These are phyloP conservation scores for Melipona bicolor DNA, from an alignment of 2,888 invertebrate species.

Conservation along the genomic window DNA sequence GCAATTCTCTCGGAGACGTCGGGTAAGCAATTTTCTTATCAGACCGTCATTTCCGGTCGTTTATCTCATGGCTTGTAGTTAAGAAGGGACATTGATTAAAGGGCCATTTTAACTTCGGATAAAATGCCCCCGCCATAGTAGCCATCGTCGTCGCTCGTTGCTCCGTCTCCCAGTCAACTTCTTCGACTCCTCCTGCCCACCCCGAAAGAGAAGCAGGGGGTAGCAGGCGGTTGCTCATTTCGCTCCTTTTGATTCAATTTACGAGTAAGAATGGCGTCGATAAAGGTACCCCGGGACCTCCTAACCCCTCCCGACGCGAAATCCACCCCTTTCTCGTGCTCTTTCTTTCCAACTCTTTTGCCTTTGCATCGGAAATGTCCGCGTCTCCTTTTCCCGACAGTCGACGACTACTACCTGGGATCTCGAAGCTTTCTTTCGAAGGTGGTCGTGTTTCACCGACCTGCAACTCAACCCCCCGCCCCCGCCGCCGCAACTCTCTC, in stretches of 20 bases:
- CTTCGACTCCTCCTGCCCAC: neutral
- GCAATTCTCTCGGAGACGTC: constrained; percentile 75
- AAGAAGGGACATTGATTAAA: constrained; percentile 81
- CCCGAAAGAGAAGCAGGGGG: neutral
- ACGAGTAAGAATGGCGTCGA: constrained; percentile 78
- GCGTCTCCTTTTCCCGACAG: constrained; percentile 48
- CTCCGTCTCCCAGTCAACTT: constrained; percentile 22
- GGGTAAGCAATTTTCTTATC: constrained; percentile 82
- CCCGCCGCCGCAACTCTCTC: neutral
- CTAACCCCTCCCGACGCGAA: constrained; percentile 39
- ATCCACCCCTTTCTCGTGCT: constrained; percentile 29
- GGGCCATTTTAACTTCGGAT: constrained; percentile 79
- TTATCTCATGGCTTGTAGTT: constrained; percentile 81
- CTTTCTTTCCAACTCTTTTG: constrained; percentile 33
- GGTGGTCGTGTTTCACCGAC: constrained; percentile 58
- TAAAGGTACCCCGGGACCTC: constrained; percentile 67
- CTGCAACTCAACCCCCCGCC: no score
- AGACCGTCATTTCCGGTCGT: constrained; percentile 82
- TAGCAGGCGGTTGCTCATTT: constrained; percentile 70
- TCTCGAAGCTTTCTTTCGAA: constrained; percentile 20
- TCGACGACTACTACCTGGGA: constrained; percentile 47
- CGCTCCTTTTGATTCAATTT: constrained; percentile 82
- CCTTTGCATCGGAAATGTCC: constrained; percentile 55
- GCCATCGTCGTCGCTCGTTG: constrained; percentile 34
- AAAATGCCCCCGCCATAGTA: constrained; percentile 68